Base-by-base conservation (phyloP, 2,888 invertebrate genomes). In the Argyra leucocephala region DNA sequence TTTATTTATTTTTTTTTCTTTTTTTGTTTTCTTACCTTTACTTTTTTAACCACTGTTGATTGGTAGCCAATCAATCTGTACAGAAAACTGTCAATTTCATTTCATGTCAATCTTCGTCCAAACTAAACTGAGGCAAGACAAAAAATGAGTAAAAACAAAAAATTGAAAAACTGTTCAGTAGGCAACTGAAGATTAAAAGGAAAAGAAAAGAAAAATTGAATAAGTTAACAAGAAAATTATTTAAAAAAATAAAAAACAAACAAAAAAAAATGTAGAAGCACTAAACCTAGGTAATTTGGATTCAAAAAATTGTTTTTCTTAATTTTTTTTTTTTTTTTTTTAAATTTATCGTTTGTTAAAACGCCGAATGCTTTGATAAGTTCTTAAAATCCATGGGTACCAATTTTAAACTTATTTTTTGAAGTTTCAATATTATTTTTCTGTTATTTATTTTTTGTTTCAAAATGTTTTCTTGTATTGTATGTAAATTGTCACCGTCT, bases 1-100 rank as follows among this genome's bases (percentile, higher is more conserved):
- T n/a, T n/a, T n/a, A n/a, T n/a, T n/a, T n/a, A n/a, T 22, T 22
- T 58, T 58, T 5, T 57, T 2, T 57, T 21, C 57, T 59, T 23
- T 31, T n/a, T n/a, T 31, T 4, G 9, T 21, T 61, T 24, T 31
- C 10, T 18, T 61, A 10, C 12, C 12, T 12, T 57, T 6, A n/a
- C 4, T 57, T 21, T 26, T 24, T 10, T 21, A 61, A 58, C 10
- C 22, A 22, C 22, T 22, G 22, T 61, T 61, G 61, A 61, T 61
- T 61, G 61, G 61, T 61, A 61, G 61, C 61, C 61, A 61, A 61
- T 61, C 61, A 61, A 61, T 61, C 61, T 31, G 22, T 58, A 61
- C 24, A 61, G 26, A 48, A 26, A 26, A 26, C 61, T 61, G 61
- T 61, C 61, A 61, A 61, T 31, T 26, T 26, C 18, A 61, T 61